A percentile compares a stretch with the other conserved stretches of the same genome.
These are phyloP conservation scores for Papilio dardanus DNA, from an alignment of 1,140 invertebrate species.

Conservation along the genomic window DNA sequence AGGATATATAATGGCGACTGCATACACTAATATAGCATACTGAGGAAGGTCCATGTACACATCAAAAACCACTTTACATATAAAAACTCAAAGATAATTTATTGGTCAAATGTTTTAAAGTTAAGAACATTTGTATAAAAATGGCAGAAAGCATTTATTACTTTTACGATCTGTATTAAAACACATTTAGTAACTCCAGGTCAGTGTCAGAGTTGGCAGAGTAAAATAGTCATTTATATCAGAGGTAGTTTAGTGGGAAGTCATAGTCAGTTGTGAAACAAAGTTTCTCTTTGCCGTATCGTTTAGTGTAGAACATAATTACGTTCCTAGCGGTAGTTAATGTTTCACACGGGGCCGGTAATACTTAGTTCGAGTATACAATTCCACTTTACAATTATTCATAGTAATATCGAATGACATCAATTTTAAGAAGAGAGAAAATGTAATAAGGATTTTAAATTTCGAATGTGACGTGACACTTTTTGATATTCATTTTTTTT, in stretches of 20 bases:
- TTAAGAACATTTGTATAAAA: background rate
- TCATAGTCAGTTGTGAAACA: conserved; percentile 40
- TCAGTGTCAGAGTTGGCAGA: background rate
- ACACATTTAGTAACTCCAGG: background rate
- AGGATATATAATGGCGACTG: too few relatives aligned
- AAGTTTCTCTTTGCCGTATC: conserved; percentile 39
- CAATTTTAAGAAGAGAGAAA: background rate
- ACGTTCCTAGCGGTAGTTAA: conserved; percentile 9
- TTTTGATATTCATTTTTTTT: background rate
- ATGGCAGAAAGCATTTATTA: background rate
- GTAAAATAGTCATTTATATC: conserved; percentile 34
- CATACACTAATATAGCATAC: too few relatives aligned
- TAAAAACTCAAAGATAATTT: too few relatives aligned
- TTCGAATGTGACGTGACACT: background rate
- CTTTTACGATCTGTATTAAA: background rate
- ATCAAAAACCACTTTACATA: too few relatives aligned
- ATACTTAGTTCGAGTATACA: background rate
- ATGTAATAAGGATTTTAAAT: too few relatives aligned
- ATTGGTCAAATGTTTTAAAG: too few relatives aligned
- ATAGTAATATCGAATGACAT: background rate
- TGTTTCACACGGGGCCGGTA: background rate
- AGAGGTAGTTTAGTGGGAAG: conserved; percentile 35
- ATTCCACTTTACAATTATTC: background rate
- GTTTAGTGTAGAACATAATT: conserved; percentile 38
- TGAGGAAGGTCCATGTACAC: too few relatives aligned